These are phyloP conservation scores for Nomada fucata DNA, from an alignment of 2,888 invertebrate species.

Conservation along the genomic window DNA sequence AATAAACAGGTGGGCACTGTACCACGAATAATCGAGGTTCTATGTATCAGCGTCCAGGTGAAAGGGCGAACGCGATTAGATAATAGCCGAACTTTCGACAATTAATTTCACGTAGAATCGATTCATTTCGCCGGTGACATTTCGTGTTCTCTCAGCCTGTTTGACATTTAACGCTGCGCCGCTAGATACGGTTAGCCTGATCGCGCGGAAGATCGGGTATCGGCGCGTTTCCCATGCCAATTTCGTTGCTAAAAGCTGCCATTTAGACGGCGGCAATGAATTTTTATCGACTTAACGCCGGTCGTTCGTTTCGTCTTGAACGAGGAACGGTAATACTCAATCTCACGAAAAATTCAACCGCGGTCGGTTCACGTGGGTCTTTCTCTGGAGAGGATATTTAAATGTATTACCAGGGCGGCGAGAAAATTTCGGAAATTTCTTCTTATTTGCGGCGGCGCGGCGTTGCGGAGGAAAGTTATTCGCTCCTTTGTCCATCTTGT, in stretches of 20 bases:
- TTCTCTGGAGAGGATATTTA: slow-evolving; percentile 56
- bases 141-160: not conserved
- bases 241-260: slow-evolving; percentile 67
- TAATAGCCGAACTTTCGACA: not conserved
- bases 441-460: slow-evolving; percentile 13
- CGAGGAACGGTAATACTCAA: slow-evolving; percentile 58
- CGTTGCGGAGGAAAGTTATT: slow-evolving; percentile 47
- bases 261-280: slow-evolving; percentile 62
- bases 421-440: slow-evolving; percentile 46
- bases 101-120: not conserved
- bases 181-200: slow-evolving; percentile 44
- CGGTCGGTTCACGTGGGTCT: slow-evolving; percentile 62
- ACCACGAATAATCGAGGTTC: no score
- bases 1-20: not conserved
- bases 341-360: slow-evolving; percentile 52
- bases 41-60: no score
- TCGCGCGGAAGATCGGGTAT: no score
- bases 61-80: no score
- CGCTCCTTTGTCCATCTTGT: slow-evolving; percentile 24
- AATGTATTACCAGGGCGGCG: slow-evolving; percentile 48
- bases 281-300: slow-evolving; percentile 66
- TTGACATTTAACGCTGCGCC: slow-evolving; percentile 36
- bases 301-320: slow-evolving; percentile 56
- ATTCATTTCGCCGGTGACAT: not conserved
- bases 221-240: slow-evolving; percentile 66